Percentiles rank a stretch among this genome's conserved stretches.
Conservation (phyloP, 2,888 invertebrate species). For the Eupithecia subumbrata region DNA sequence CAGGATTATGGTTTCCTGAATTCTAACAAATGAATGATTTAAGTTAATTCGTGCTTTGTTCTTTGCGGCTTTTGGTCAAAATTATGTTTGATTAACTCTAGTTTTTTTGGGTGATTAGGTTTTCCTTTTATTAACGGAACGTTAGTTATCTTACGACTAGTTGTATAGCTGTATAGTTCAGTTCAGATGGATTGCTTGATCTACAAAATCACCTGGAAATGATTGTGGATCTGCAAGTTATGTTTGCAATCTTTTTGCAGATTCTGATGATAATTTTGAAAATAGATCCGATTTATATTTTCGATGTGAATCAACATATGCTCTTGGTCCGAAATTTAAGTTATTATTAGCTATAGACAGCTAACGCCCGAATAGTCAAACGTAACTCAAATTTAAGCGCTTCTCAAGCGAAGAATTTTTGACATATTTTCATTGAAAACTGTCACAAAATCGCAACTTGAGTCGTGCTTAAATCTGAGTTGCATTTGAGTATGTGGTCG, state of each 20-base stretch:
- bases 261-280: neutral
- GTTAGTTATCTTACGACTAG: neutral
- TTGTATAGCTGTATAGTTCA: neutral
- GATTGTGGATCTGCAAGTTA: neutral
- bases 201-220: too few relatives aligned
- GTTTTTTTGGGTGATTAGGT: neutral
- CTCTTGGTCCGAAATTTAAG: neutral
- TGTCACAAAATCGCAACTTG: too few relatives aligned
- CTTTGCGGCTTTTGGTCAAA: constrained; percentile 1
- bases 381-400: too few relatives aligned
- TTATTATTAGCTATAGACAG: neutral
- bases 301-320: neutral
- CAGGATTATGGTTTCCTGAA: constrained; percentile 29
- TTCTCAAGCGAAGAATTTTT: too few relatives aligned
- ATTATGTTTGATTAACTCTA: neutral
- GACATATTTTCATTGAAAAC: too few relatives aligned
- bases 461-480: too few relatives aligned
- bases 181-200: too few relatives aligned
- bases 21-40: constrained; percentile 10
- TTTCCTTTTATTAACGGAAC: neutral
- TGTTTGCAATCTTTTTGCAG: too few relatives aligned
- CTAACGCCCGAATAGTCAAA: too few relatives aligned
- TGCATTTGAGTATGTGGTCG: too few relatives aligned
- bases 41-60: constrained; percentile 3
- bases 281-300: neutral